Evolutionary conservation across 1,140 invertebrate species (phyloP).

Genomic region (Drosophila simulans): DNA sequence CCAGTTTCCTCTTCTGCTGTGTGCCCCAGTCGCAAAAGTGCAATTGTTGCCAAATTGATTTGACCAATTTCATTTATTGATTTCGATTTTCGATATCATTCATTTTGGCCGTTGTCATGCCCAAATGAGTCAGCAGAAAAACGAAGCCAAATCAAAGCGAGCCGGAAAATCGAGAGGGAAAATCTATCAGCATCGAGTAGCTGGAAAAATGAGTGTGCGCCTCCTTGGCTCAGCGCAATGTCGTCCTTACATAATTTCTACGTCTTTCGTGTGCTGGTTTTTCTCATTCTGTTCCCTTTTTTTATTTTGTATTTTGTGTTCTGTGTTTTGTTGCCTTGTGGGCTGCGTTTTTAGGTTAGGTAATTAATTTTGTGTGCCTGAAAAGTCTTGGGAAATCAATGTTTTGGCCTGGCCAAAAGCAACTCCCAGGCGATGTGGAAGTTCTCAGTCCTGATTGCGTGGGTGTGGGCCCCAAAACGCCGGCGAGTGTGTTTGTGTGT

Average conservation of each 20-base stretch:
- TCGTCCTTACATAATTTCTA: conserved; percentile 54
- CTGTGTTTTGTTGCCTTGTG: conserved; percentile 33
- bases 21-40: conserved; percentile 53
- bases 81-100: conserved; percentile 82
- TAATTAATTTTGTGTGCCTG: conserved; percentile 78
- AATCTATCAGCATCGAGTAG: conserved; percentile 53
- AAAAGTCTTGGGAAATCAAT: conserved; percentile 82
- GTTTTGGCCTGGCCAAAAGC: conserved; percentile 43
- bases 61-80: conserved; percentile 82
- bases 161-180: conserved; percentile 47
- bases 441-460: conserved; percentile 53
- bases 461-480: conserved; percentile 22
- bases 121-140: conserved; percentile 74
- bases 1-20: conserved; percentile 48
- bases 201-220: conserved; percentile 13
- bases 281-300: conserved; percentile 8
- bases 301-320: conserved; percentile 15
- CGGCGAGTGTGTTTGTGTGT: conserved; percentile 20
- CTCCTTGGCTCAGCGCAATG: conserved; percentile 11
- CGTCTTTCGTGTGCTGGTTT: conserved; percentile 15
- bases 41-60: conserved; percentile 82
- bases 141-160: conserved; percentile 44
- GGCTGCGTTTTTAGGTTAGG: conserved; percentile 74
- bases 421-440: conserved; percentile 57
- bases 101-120: conserved; percentile 67